Conservation (phyloP, 2,888 invertebrate genomes). For the Ennomos fuscantarius region DNA sequence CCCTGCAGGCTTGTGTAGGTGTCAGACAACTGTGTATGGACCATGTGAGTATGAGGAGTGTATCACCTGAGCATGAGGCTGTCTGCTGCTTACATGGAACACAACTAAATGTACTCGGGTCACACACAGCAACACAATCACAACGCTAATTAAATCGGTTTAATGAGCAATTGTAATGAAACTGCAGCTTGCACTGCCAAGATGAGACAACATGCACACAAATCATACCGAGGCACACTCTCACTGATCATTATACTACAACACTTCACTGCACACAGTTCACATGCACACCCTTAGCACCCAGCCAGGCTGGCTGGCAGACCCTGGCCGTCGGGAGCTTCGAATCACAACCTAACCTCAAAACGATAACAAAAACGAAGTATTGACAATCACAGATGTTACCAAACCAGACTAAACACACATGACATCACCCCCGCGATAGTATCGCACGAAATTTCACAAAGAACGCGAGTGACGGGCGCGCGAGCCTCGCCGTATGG, state of each 20-base stretch:
- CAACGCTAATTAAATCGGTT: conserved; percentile 49
- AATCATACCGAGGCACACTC: conserved; percentile 42
- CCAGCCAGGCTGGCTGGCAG: conserved; percentile 23
- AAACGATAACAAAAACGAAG: conserved; percentile 70
- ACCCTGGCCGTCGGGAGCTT: conserved; percentile 38
- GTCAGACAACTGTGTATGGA: conserved; percentile 7
- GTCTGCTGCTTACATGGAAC: conserved; percentile 46
- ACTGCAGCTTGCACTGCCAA: conserved; percentile 43
- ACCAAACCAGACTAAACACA: conserved; percentile 58
- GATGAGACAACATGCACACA: conserved; percentile 43
- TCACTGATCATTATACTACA: conserved; percentile 52
- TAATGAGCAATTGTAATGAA: conserved; percentile 47
- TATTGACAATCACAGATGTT: conserved; percentile 76
- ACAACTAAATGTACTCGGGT: conserved; percentile 30
- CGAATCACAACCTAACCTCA: conserved; percentile 79
- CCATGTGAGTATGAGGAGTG: conserved; percentile 11
- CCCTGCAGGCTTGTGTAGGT: conserved; percentile 35
- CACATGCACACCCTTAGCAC: conserved; percentile 10
- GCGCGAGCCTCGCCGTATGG: conserved; percentile 65
- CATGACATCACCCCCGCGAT: conserved; percentile 68
- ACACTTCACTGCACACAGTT: conserved; percentile 48
- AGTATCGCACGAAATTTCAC: conserved; percentile 61
- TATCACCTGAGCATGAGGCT: conserved; percentile 56
- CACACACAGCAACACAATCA: conserved; percentile 45
- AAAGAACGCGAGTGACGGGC: conserved; percentile 66